Evolutionary conservation across 2,797 vertebrate genomes (phyloP).

Genomic region (Propithecus deckenii): DNA sequence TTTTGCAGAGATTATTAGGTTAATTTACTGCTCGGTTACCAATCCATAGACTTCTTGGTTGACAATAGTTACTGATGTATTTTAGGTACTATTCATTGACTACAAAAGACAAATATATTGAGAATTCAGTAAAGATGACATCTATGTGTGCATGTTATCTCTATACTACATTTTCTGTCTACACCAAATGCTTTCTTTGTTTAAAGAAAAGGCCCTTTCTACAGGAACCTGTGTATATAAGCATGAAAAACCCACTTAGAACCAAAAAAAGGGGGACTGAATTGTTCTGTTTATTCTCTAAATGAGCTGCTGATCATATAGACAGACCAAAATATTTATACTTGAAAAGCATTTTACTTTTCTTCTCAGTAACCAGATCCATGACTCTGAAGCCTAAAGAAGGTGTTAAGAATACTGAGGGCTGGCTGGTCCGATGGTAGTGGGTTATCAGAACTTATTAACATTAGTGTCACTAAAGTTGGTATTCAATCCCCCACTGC

Average conservation of each 20-base stretch:
- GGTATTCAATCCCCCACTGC: too few relatives aligned
- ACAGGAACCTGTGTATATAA: background rate
- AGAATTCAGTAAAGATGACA: background rate
- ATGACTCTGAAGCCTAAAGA: background rate
- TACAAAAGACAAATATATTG: background rate
- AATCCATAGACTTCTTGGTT: background rate
- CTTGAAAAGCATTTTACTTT: background rate
- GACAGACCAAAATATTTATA: background rate
- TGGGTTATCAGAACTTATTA: too few relatives aligned
- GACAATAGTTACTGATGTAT: background rate
- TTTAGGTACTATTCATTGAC: background rate
- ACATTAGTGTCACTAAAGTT: too few relatives aligned
- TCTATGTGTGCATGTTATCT: background rate
- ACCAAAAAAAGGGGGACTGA: background rate
- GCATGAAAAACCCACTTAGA: background rate
- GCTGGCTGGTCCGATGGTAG: too few relatives aligned
- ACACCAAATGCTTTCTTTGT: background rate
- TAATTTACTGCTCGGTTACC: background rate
- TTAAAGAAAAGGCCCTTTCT: background rate
- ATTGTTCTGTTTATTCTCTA: background rate
- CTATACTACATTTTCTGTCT: too few relatives aligned
- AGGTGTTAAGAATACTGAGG: background rate
- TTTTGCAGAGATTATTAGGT: background rate
- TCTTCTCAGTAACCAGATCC: background rate
- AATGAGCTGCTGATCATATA: background rate